Base-by-base conservation (phyloP, 2,888 invertebrate genomes). In the Dorcus parallelipipedus region DNA sequence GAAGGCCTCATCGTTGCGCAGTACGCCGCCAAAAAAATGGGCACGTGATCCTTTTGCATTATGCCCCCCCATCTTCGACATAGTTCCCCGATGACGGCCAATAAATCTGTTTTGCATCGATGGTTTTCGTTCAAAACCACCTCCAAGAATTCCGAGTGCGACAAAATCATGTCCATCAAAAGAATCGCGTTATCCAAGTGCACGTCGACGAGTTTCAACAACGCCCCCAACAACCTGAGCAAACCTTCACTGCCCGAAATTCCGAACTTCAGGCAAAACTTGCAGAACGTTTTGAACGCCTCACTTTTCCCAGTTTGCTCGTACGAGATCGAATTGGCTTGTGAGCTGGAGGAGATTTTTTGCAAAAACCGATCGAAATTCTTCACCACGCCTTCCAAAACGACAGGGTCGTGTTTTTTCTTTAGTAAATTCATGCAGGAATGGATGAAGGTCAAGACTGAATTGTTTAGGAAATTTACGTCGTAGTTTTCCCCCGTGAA, bases 11-110 rank as follows among this genome's bases (percentile, higher is more conserved):
- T 80, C 0, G 89, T 88, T 0, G 89, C 94, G 64, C 84, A 85
- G 71, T 94, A 95, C 0, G 92, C 85, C 8, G 91, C 88, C 58
- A 95, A 79, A 64, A 89, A 85, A 0, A 93, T 82, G 0, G 92
- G 89, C 54, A 93, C 82, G 67, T 93, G 92, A 53, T 82, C 81
- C 2, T 83, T 71, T 65, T 84, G 81, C 82, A 93, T 86, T 0
- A 87, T 79, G 0, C 82, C 78, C 39, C 84, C 83, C 72, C 88
- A 87, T 64, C 84, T 85, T 38, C 80, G 76, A 38, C 87, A 83
- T 60, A 94, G 74, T 7, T 80, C 79, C 63, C 83, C 82, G 33
- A 93, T 73, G 54, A 93, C 80, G 68, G 86, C 83, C 40, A 90
- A 73, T 40, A 92, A 74, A 68, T 85, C 81, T 7, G 83, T 84